phyloP scores from a whole-genome alignment of 2,888 invertebrate genomes.

The Erebia epiphron region DNA sequence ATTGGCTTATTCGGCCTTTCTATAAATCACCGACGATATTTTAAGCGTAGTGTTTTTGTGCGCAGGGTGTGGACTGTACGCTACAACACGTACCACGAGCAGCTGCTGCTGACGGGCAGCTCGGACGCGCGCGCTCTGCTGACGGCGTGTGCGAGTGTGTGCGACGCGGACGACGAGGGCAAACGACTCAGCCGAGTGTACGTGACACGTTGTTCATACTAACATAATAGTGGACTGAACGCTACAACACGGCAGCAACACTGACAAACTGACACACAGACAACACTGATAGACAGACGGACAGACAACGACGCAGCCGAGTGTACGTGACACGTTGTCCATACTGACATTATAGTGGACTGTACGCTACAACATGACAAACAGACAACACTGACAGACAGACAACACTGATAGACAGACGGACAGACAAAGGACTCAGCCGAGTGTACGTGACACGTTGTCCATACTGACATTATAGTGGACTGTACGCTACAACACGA shows the following conservation, averaged over 20 bases:
- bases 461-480: constrained; percentile 68
- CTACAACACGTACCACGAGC: constrained; percentile 98
- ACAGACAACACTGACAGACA: constrained; percentile 82
- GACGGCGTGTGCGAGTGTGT: constrained; percentile 93
- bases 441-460: constrained; percentile 49
- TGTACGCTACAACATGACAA: too few species aligned
- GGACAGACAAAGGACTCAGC: constrained; percentile 27
- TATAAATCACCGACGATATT: too few species aligned
- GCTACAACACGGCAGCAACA: too few species aligned
- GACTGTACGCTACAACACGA: constrained; percentile 97
- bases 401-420: constrained; percentile 19
- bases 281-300: too few species aligned
- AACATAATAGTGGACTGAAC: too few species aligned
- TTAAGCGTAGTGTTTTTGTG: constrained; percentile 30
- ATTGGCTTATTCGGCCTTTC: too few species aligned
- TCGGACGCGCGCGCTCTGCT: constrained; percentile 97
- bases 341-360: too few species aligned
- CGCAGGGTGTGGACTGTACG: constrained; percentile 95
- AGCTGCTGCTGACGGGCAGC: constrained; percentile 95
- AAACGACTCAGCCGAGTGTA: constrained; percentile 50
- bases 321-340: too few species aligned
- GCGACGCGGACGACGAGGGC: constrained; percentile 59
- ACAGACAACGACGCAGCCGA: too few species aligned
- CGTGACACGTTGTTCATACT: not conserved
- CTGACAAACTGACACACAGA: too few species aligned